A percentile compares a stretch with the other conserved stretches of the same genome.
Conservation (phyloP, 2,888 invertebrate species). For the Nycteola revayana region DNA sequence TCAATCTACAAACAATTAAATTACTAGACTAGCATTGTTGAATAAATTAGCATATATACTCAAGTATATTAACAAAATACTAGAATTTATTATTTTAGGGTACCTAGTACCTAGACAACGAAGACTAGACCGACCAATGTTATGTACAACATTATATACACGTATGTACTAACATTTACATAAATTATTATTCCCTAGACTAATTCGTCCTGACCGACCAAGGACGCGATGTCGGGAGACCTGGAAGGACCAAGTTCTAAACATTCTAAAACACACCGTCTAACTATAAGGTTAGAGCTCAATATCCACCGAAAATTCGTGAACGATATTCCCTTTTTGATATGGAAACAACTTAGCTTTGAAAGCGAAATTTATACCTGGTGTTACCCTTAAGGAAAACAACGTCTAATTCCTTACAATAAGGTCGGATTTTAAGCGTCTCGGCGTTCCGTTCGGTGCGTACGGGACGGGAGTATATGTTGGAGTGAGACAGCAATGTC, state of each 20-base stretch:
- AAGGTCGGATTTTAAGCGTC: conserved; percentile 39
- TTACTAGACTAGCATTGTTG: no score
- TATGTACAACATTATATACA: conserved; percentile 45
- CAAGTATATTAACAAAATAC: conserved; percentile 24
- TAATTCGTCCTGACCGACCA: conserved; percentile 78
- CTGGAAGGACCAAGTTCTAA: conserved; percentile 54
- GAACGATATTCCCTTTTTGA: conserved; percentile 43
- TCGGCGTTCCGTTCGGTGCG: conserved; percentile 28
- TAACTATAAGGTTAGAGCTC: neutral
- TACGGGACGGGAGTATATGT: conserved; percentile 42
- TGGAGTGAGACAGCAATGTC: conserved; percentile 53
- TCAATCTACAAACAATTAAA: no score
- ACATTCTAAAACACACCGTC: conserved; percentile 32
- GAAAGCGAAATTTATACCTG: conserved; percentile 81
- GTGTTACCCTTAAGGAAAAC: conserved; percentile 15
- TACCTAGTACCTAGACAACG: conserved; percentile 25
- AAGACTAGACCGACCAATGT: conserved; percentile 29
- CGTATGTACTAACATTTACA: conserved; percentile 66
- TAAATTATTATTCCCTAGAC: conserved; percentile 79
- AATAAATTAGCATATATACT: no score
- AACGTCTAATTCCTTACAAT: conserved; percentile 17
- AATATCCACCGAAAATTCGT: conserved; percentile 15
- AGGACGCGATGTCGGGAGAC: conserved; percentile 61
- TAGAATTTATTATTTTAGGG: conserved; percentile 35
- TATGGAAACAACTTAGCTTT: conserved; percentile 46